These are phyloP conservation scores for Gadus chalcogrammus DNA, from an alignment of 2,113 vertebrate species.

Conservation along the genomic window DNA sequence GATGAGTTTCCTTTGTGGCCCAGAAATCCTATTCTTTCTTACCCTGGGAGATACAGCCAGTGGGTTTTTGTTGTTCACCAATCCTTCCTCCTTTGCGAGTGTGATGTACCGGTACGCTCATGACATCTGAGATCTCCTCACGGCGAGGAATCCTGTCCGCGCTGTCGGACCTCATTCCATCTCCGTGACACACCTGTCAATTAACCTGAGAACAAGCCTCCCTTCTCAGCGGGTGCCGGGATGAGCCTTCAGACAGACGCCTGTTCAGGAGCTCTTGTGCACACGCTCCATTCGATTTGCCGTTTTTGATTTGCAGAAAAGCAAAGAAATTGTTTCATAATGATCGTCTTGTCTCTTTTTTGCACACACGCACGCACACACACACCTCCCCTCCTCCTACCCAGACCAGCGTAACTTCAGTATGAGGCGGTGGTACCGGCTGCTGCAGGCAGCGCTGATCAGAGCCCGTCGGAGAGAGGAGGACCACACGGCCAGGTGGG, in stretches of 20 bases:
- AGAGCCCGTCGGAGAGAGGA: slow-evolving; percentile 11
- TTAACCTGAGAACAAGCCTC: background rate
- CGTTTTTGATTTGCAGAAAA: too few relatives aligned
- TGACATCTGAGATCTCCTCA: background rate
- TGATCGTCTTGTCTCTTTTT: background rate
- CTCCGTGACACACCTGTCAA: background rate
- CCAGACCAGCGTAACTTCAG: slow-evolving; percentile 27
- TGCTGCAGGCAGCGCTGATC: slow-evolving; percentile 39
- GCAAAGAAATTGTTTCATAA: too few relatives aligned
- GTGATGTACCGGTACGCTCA: background rate
- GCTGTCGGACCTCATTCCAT: background rate
- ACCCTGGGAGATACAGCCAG: background rate
- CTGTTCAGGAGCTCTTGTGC: too few relatives aligned
- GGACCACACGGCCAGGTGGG: slow-evolving; percentile 28
- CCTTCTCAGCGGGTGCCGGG: too few relatives aligned
- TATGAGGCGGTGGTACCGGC: slow-evolving; percentile 52
- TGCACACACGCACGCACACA: background rate
- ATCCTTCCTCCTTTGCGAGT: background rate
- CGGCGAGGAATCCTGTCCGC: background rate
- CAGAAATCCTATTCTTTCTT: background rate
- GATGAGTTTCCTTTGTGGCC: too few relatives aligned
- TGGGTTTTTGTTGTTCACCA: background rate
- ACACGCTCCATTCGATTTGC: too few relatives aligned
- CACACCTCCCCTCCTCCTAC: background rate
- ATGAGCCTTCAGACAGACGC: too few relatives aligned